Evolutionary conservation across 2,797 vertebrate genomes (phyloP), one percentile per base, ranked within the genome.

Genomic region (Hapalemur alaotrensis): DNA sequence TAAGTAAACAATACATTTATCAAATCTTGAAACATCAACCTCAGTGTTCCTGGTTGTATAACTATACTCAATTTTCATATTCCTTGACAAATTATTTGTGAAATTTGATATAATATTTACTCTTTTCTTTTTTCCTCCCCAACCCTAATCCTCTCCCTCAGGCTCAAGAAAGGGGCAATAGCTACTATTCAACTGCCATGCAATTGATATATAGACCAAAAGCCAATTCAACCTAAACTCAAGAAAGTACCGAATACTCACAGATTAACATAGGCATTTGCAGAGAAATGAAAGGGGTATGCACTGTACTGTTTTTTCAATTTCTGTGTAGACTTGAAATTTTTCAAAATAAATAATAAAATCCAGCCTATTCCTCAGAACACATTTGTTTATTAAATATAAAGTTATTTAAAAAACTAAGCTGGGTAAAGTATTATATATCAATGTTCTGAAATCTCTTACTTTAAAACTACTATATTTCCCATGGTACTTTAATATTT

Each of bases 261-360:
- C 4, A 43, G 57, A 50, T 43, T 43, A 90, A 91, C 28, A 32
- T 8, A 72, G 4, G 20, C 5, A 80, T 76, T 2, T 73, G 43
- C 15, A 41, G 48, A 61, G 10, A 93, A 87, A 35, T 38, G 89
- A 35, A 87, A 80, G 30, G 23, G 28, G 48, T 52, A 75, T 70
- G 73, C 22, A 67, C 23, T 25, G 10, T 3, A 94, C 18, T 83
- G 22, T 65, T 69, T 80, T 59, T 80, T 54, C 28, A 69, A 61
- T 11, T 46, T 96, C 48, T 78, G 11, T 69, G 23, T 30, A 75
- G 14, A 88, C 6, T 32, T 75, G 17, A 76, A 89, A 89, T 38
- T 95, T 69, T 80, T n/a, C 7, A 76, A 94, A 95, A 91, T 63
- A 84, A 84, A 7, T 25, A 93, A 89, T 46, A 82, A 89, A 93